phyloP scores from a whole-genome alignment of 1,140 invertebrate species.

The Phocides pigmalion region DNA sequence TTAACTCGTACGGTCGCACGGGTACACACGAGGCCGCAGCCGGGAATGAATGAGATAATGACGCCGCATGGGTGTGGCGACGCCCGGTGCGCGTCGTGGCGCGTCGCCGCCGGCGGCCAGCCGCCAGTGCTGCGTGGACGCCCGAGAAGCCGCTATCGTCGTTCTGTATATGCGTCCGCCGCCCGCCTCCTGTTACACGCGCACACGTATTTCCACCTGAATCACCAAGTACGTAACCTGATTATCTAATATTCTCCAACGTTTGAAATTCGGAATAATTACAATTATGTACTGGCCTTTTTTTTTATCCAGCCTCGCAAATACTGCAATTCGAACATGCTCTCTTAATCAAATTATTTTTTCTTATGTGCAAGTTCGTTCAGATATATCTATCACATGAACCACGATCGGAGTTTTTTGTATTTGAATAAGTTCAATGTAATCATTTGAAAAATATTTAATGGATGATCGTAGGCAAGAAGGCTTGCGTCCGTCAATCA shows the following conservation, averaged over 20 bases:
- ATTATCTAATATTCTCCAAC: neutral
- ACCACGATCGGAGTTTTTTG: too few relatives aligned
- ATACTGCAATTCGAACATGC: too few relatives aligned
- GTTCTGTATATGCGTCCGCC: neutral
- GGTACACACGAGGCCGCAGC: neutral
- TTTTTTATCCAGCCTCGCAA: neutral
- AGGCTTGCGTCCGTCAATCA: neutral
- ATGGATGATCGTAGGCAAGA: neutral
- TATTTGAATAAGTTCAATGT: too few relatives aligned
- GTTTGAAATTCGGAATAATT: neutral
- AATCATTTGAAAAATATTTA: neutral
- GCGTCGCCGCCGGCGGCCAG: neutral
- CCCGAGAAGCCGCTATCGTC: neutral
- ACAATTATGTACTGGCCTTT: neutral
- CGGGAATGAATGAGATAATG: constrained; percentile 22
- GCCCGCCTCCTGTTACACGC: neutral
- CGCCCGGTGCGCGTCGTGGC: neutral
- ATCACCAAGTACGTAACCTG: neutral
- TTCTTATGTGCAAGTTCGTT: too few relatives aligned
- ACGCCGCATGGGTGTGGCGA: neutral
- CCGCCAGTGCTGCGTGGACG: neutral
- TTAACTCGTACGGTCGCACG: neutral
- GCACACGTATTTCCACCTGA: neutral
- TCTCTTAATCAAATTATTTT: too few relatives aligned
- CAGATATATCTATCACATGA: too few relatives aligned